Evolutionary conservation across 2,797 vertebrate genomes (phyloP), one percentile per base, ranked within the genome.

Genomic region (Rachycentron canadum): DNA sequence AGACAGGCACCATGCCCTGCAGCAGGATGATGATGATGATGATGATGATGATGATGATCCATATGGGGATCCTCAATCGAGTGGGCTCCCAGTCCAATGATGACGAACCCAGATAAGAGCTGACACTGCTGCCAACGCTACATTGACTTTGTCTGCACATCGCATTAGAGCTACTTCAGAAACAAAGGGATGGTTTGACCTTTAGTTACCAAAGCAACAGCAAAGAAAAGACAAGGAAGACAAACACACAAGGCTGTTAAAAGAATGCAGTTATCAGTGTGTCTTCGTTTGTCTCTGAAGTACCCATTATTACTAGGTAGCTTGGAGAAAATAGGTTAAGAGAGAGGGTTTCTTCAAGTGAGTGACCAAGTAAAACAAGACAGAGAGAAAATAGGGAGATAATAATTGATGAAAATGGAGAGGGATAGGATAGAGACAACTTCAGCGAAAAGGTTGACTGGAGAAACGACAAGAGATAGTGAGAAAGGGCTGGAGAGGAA

Each of bases 1-100:
- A 90, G 89, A 87, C 77, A 69, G 85, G 67, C 81, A 66, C 66
- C 56, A 19, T 76, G 82, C 76, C 87, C 83, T 9, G 81, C 75
- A 87, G 85, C 78, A 68, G 86, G 57, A 45, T 38, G 81, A 84
- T 86, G 82, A 85, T 81, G 84, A 91, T 89, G 82, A 85, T 81
- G 84, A 91, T 89, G 85, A 87, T 36, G 81, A 85, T 85, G 85
- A 86, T 82, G 82, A 85, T 81, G 84, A 91, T 89, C 83, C 89
- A 88, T 81, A 84, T 49, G 84, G 88, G 84, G 81, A 88, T 87
- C 87, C 74, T 91, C 87, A 80, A 86, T 87, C 61, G 57, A 87
- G 78, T 59, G 19, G 71, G 55, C 65, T 88, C 84, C 81, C 79
- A 74, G 79, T 85, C 89, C 82, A 81, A 32, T 25, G 49, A 88